phyloP scores from a whole-genome alignment of 2,113 vertebrate species.

The Hemicordylus capensis region DNA sequence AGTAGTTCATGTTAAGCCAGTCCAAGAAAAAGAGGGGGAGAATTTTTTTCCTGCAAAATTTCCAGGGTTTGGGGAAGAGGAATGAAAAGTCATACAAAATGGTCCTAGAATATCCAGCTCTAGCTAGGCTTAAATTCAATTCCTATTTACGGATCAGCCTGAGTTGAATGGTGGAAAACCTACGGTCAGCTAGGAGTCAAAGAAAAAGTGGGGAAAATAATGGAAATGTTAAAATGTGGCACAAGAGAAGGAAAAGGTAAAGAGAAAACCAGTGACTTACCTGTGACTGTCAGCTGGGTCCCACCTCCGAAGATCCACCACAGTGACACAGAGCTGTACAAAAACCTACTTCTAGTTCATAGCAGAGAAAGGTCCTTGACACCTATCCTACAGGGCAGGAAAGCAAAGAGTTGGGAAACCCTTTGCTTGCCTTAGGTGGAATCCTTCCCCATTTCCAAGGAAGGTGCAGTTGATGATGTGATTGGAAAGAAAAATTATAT shows the following conservation, averaged over 20 bases:
- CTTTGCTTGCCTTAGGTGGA: background rate
- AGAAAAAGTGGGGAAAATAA: background rate
- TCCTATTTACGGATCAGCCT: background rate
- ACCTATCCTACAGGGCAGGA: background rate
- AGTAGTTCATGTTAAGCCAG: background rate
- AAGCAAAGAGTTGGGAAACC: background rate
- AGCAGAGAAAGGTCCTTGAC: background rate
- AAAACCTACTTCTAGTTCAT: background rate
- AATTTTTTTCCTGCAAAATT: background rate
- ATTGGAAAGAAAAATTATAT: background rate
- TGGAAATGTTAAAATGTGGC: background rate
- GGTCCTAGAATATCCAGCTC: background rate
- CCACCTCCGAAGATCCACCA: conserved; percentile 18
- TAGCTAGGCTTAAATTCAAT: background rate
- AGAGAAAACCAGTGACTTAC: background rate
- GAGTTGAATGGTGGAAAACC: background rate
- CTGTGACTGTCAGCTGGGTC: background rate
- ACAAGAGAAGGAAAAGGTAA: background rate
- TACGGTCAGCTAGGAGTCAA: background rate
- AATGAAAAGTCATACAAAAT: too few species aligned
- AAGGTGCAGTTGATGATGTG: background rate
- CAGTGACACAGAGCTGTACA: conserved; percentile 29
- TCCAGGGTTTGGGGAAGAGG: background rate
- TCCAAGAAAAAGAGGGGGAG: background rate
- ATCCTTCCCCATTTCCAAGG: background rate